Conservation (phyloP, 1,140 invertebrate species). For the Cotesia typhae region DNA sequence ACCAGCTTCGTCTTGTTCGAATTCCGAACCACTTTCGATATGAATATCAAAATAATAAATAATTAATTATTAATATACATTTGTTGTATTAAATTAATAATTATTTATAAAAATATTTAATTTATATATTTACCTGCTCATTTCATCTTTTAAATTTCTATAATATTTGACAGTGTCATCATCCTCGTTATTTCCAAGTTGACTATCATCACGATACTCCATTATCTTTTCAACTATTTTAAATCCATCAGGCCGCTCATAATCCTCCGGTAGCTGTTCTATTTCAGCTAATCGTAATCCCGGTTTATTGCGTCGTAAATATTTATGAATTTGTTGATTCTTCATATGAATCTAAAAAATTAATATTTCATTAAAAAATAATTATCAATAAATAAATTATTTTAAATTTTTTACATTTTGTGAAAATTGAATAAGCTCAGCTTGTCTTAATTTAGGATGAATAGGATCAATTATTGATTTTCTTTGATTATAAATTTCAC, state of each 20-base stretch:
- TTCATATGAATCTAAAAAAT: slow-evolving; percentile 70
- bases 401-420: slow-evolving; percentile 57
- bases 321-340: slow-evolving; percentile 76
- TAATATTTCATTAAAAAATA: not conserved
- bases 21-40: slow-evolving; percentile 66
- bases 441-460: slow-evolving; percentile 61
- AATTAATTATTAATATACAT: too few species aligned
- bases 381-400: not conserved
- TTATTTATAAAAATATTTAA: too few species aligned
- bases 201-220: slow-evolving; percentile 55
- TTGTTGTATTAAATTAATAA: too few species aligned
- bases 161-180: slow-evolving; percentile 65
- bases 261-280: slow-evolving; percentile 67
- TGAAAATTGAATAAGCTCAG: slow-evolving; percentile 66
- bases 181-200: slow-evolving; percentile 48
- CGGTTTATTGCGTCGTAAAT: slow-evolving; percentile 72
- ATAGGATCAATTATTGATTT: slow-evolving; percentile 51
- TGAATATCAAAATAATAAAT: slow-evolving; percentile 59
- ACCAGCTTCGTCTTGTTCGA: slow-evolving; percentile 65
- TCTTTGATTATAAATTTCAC: slow-evolving; percentile 49
- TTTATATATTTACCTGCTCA: slow-evolving; percentile 64
- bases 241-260: slow-evolving; percentile 71
- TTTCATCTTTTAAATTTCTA: slow-evolving; percentile 65
- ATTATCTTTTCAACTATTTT: slow-evolving; percentile 68
- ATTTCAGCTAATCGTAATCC: slow-evolving; percentile 68